phyloP scores from a whole-genome alignment of 2,888 invertebrate genomes.

The Scrobipalpa atriplicella region DNA sequence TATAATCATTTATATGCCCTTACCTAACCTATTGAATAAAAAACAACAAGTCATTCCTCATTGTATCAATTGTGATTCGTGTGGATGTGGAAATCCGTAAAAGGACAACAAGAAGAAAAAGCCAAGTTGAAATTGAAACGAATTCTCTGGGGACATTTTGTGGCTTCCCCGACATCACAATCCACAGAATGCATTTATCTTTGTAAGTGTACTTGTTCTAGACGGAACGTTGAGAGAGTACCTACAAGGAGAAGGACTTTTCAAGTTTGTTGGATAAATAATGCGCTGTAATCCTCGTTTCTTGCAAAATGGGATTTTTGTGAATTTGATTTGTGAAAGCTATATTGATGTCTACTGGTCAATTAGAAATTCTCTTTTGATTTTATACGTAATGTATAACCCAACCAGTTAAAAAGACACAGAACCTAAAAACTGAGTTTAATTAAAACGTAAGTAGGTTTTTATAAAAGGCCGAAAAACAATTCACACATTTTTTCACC shows the following conservation, averaged over 20 bases:
- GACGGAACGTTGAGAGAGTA: slow-evolving; percentile 1
- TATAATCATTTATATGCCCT: no score
- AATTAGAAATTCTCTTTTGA: no score
- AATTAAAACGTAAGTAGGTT: not conserved
- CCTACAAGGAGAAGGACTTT: slow-evolving; percentile 5
- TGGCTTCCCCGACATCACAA: not conserved
- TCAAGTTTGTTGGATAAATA: not conserved
- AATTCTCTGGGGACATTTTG: not conserved
- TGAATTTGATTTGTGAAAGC: not conserved
- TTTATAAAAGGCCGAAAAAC: not conserved
- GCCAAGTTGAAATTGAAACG: not conserved
- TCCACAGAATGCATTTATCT: slow-evolving; percentile 6
- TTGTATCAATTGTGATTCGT: not conserved
- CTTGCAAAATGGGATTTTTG: not conserved
- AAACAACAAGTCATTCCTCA: not conserved
- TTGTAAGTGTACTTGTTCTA: slow-evolving; percentile 3
- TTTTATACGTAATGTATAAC: no score
- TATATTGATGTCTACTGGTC: no score
- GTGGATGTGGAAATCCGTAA: not conserved
- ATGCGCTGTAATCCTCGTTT: not conserved
- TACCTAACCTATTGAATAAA: no score
- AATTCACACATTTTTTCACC: not conserved
- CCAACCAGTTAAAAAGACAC: no score
- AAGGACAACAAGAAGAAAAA: not conserved
- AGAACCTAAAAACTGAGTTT: not conserved